Base-by-base conservation (phyloP, 92 coral and sea anemone species). In the Paragorgia papillata region DNA sequence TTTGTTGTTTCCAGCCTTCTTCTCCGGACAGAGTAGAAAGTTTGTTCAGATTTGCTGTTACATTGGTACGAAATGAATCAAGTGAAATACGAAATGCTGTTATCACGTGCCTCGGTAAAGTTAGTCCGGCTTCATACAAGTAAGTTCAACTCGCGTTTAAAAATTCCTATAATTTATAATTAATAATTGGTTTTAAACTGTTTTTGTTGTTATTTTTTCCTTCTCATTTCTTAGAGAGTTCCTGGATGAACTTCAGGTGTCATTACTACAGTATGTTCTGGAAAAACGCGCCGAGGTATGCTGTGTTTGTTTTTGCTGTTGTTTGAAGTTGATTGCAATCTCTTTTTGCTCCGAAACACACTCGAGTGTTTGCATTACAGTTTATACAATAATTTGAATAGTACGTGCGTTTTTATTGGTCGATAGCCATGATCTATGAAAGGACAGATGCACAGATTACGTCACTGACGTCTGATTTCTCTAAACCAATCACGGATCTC, bases 1-100 rank as follows among this genome's bases (percentile, higher is more conserved):
- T 83, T 20, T 51, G 9, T 50, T 39, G n/a, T 14, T 31, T 51
- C 0, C 81, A 95, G 99, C 99, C 99, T 0, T 91, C 99, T 0
- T 91, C 99, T 33, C 99, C 99, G 33, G 80, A 86, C 62, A 89
- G 90, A 89, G 95, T 95, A 7, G 99, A 95, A 85, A 86, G 99
- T 69, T 62, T 95, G 80, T 95, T 95, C 87, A 85, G 99, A 54
- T 95, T 92, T 80, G 97, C 90, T 29, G 90, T 95, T 4, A 90
- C 99, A 0, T 81, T 91, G 34, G 83, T 95, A 60, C 86, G 92
- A 75, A 91, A 91, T 25, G 99, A 95, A 17, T 89, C 92, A 22
- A 73, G 87, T 19, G 92, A 80, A 44, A 86, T 95, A 79, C 75
- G 97, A 30, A 96, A 95, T 66, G 97, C 99, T 44, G 96, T 91